A percentile compares a stretch with the other conserved stretches of the same genome.
phyloP scores from a whole-genome alignment of 2,113 vertebrate genomes.

The Pandion haliaetus region DNA sequence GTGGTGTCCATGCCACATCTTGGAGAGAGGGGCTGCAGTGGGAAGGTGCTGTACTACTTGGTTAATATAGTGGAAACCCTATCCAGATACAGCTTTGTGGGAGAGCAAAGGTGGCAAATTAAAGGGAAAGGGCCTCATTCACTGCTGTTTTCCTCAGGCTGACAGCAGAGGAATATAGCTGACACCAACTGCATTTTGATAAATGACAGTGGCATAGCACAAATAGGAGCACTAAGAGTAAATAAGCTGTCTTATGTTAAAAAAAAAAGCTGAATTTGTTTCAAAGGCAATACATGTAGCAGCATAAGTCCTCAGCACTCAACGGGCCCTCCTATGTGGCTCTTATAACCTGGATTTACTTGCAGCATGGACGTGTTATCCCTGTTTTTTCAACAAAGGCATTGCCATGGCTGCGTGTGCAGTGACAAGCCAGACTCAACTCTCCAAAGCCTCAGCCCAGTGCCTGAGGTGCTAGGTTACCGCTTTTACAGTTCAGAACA shows the following conservation, averaged over 20 bases:
- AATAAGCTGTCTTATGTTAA: not conserved
- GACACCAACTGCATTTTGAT: not conserved
- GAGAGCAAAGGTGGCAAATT: not conserved
- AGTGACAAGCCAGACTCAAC: not conserved
- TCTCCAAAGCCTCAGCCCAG: not conserved
- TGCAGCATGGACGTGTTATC: not conserved
- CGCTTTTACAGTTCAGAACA: not conserved
- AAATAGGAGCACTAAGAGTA: not conserved
- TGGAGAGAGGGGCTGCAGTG: not conserved
- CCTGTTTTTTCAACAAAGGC: not conserved
- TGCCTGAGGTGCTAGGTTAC: not conserved
- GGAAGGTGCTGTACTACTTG: not conserved
- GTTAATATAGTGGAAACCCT: not conserved
- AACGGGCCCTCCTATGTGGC: fast-evolving
- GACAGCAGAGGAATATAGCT: not conserved
- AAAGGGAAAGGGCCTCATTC: not conserved
- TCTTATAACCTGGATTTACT: not conserved
- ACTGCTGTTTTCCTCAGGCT: not conserved
- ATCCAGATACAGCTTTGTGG: not conserved
- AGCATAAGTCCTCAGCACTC: not conserved
- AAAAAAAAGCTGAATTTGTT: not conserved
- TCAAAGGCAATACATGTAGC: not conserved
- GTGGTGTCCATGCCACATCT: not conserved
- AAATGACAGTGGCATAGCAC: not conserved
- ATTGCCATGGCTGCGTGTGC: not conserved